These are phyloP conservation scores for Corythoichthys haematopterus DNA, from an alignment of 2,113 vertebrate genomes.

Conservation along the genomic window DNA sequence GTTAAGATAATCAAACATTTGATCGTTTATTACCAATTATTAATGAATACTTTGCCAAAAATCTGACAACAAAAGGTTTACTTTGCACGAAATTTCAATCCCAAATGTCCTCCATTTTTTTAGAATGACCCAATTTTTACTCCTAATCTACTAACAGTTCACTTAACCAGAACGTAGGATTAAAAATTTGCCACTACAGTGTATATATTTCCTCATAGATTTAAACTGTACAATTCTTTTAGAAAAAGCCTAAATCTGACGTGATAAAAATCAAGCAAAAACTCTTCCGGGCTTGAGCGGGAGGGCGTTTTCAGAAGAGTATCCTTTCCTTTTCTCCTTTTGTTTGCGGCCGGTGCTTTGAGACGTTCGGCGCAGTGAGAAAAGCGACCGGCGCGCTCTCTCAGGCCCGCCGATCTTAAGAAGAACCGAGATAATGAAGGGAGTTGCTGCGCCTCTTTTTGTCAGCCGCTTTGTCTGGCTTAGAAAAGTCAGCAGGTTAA, in stretches of 20 bases:
- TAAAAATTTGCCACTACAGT: conserved; percentile 57
- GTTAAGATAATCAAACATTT: too few species aligned
- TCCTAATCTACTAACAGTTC: conserved; percentile 85
- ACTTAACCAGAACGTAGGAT: conserved; percentile 75
- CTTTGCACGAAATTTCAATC: too few species aligned
- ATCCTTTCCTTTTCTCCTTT: conserved; percentile 55
- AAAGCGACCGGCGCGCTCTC: conserved; percentile 64
- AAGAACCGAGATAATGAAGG: conserved; percentile 65
- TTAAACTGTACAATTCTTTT: conserved; percentile 67
- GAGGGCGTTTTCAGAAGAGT: conserved; percentile 60
- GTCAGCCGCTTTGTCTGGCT: conserved; percentile 60
- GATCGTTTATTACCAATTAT: too few species aligned
- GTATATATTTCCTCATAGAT: conserved; percentile 47
- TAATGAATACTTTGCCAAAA: too few species aligned
- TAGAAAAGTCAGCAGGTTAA: conserved; percentile 65
- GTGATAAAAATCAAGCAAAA: conserved; percentile 75
- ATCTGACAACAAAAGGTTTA: too few species aligned
- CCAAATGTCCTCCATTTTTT: too few species aligned
- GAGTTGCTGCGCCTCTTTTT: conserved; percentile 66
- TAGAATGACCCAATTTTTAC: conserved; percentile 59
- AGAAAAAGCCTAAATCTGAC: conserved; percentile 83
- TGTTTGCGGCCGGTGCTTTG: conserved; percentile 82
- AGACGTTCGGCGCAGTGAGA: conserved; percentile 75
- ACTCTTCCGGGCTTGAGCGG: conserved; percentile 41
- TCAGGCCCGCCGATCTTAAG: conserved; percentile 64